A percentile compares a stretch with the other conserved stretches of the same genome.
phyloP scores from a whole-genome alignment of 37 sponge, comb jelly and placozoan genomes.

The Ianthella basta region DNA sequence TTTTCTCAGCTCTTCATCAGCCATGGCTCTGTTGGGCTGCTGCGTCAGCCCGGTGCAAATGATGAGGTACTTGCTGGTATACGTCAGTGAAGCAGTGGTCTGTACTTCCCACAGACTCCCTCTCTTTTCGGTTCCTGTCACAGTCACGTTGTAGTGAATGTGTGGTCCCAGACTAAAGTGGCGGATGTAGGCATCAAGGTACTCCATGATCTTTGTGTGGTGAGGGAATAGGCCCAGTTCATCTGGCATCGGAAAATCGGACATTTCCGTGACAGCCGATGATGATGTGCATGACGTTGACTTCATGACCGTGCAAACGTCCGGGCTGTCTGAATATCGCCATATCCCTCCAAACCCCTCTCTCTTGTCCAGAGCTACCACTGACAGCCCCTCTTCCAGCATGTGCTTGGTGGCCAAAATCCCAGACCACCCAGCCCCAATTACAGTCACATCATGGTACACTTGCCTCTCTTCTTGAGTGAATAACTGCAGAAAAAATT shows the following conservation, averaged over 20 bases:
- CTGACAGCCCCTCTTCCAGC: constrained; percentile 89
- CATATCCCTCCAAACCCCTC: constrained; percentile 90
- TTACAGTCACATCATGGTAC: constrained; percentile 89
- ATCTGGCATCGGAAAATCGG: constrained; percentile 94
- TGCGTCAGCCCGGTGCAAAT: constrained; percentile 61
- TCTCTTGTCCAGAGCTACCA: constrained; percentile 81
- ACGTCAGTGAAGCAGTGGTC: constrained; percentile 42
- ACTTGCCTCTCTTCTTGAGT: background rate
- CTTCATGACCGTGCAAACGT: constrained; percentile 76
- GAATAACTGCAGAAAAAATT: too few species aligned
- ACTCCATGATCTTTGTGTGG: constrained; percentile 69
- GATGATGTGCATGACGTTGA: constrained; percentile 69
- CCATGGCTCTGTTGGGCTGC: constrained; percentile 53
- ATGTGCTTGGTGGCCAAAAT: constrained; percentile 82
- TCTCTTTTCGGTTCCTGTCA: constrained; percentile 54
- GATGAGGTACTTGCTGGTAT: constrained; percentile 58
- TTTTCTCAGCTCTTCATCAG: constrained; percentile 34
- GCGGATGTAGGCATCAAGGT: constrained; percentile 72
- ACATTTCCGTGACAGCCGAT: constrained; percentile 80
- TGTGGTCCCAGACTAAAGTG: constrained; percentile 72
- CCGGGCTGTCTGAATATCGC: constrained; percentile 79
- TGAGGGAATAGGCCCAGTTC: constrained; percentile 80
- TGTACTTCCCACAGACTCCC: constrained; percentile 53
- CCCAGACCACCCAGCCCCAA: constrained; percentile 94
- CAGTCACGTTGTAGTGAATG: constrained; percentile 68